Base-by-base conservation (phyloP, 2,113 vertebrate genomes). In the Pampusana beccarii region DNA sequence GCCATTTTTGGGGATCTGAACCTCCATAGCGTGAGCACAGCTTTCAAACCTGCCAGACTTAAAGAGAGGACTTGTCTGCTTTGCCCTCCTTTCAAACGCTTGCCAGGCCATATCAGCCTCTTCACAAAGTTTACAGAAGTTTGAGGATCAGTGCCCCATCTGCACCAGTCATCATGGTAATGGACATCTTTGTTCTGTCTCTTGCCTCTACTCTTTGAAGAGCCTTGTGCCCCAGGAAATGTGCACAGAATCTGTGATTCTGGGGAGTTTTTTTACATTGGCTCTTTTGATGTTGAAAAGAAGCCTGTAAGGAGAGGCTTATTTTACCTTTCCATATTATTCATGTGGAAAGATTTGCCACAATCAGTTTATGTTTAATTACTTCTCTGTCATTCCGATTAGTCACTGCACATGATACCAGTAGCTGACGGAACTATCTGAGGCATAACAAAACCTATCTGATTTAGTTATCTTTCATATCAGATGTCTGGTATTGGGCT, bases 21-120 rank as follows among this genome's bases (percentile, higher is more conserved):
- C 48, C 12, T 74, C 8, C 20, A 25, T n/a, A 34, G 36, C 0
- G 0, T 36, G 10, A 86, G 21, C 20, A 80, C 8, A 64, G 31
- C 10, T 90, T 88, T 51, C 62, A 71, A 51, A 51, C 11, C 56
- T 81, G 28, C 31, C 17, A 58, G 26, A 78, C 6, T 1, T 34
- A 15, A 13, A 44, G 21, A 60, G 9, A 3, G 4, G 10, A 78
- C 8, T 42, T 57, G 4, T 31, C 38, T 67, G 7, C 28, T 38
- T 58, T 53, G 20, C 66, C 34, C 31, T 31, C 4, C 21, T 78
- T 86, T 91, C 77, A 91, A 58, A 77, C 3, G 8, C 11, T 80
- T 9, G 26, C 25, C 7, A 60, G 29, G 34, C n/a, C 28, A 38
- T n/a, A 9, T 11, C 53, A 69, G 8, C 8, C 4, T 67, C 25